Base-by-base conservation (phyloP, 2,888 invertebrate genomes). In the Agonopterix alstromeriana region DNA sequence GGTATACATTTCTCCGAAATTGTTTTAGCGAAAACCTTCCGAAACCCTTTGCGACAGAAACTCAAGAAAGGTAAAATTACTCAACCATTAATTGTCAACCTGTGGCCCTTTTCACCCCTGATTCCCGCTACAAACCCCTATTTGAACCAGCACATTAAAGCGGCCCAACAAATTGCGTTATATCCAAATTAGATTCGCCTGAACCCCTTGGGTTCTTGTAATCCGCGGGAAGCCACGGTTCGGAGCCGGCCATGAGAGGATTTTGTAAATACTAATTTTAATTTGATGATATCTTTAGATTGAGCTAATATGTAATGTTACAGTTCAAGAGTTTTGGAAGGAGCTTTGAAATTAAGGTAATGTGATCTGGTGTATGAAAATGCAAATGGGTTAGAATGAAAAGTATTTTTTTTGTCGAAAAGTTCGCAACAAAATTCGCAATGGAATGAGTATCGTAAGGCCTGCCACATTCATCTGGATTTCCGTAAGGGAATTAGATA, bases 101-200 rank as follows among this genome's bases (percentile, higher is more conserved):
- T 36, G 45, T 45, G 45, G 45, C 14, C 45, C 27, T 5, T 46
- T 46, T 41, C 12, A 36, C 10, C 47, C n/a, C 42, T 14, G 35
- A 47, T 49, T 46, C 42, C 38, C 49, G 38, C 48, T 48, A 36
- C 44, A 41, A 41, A 14, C 43, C 42, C 46, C 43, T 44, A 48
- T 52, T 47, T 46, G 48, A 48, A 42, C 42, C 42, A 36, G 27
- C 51, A 57, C 55, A 59, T 64, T 63, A 59, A 53, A 48, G 46
- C 49, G 50, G 62, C 46, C 67, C 61, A 63, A 70, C 73, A 75
- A 76, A 81, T 79, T 73, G 64, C 61, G 68, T 75, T 74, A 78
- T 66, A 70, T 61, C 71, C 67, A 79, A 81, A 82, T 79, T 78
- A 75, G 73, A 80, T 81, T 78, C 63, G 47, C 47, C 56, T 53